A percentile compares a stretch with the other conserved stretches of the same genome.
These are phyloP conservation scores for Chauna torquata DNA, from an alignment of 2,113 vertebrate species.

Conservation along the genomic window DNA sequence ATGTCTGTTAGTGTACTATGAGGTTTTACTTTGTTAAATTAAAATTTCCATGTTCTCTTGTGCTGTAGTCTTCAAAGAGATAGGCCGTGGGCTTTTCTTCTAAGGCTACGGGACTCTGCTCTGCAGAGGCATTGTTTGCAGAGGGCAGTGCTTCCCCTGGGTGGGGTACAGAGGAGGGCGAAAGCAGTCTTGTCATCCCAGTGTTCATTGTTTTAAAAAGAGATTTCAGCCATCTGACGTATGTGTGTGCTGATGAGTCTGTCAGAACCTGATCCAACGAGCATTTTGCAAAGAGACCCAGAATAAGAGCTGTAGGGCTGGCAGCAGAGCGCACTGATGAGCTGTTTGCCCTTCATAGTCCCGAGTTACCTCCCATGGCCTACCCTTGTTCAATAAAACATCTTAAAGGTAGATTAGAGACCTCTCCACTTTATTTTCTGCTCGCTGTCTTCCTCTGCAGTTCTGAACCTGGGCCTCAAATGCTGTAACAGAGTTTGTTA, in stretches of 20 bases:
- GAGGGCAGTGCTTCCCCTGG: not conserved
- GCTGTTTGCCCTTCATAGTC: not conserved
- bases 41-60: not conserved
- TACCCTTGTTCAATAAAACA: not conserved
- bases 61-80: not conserved
- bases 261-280: not conserved
- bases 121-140: not conserved
- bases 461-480: not conserved
- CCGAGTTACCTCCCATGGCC: rapidly evolving
- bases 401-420: not conserved
- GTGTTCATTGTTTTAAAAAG: not conserved
- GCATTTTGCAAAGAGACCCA: rapidly evolving
- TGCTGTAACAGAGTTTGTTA: not conserved
- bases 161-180: not conserved
- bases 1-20: not conserved
- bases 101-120: too few species aligned
- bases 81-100: not conserved
- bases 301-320: not conserved
- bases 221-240: not conserved
- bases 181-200: not conserved
- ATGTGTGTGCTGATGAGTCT: not conserved
- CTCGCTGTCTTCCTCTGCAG: rapidly evolving
- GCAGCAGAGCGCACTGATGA: not conserved
- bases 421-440: not conserved
- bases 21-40: not conserved